Conservation (phyloP, 2,888 invertebrate species). For the Stenichneumon culpator region DNA sequence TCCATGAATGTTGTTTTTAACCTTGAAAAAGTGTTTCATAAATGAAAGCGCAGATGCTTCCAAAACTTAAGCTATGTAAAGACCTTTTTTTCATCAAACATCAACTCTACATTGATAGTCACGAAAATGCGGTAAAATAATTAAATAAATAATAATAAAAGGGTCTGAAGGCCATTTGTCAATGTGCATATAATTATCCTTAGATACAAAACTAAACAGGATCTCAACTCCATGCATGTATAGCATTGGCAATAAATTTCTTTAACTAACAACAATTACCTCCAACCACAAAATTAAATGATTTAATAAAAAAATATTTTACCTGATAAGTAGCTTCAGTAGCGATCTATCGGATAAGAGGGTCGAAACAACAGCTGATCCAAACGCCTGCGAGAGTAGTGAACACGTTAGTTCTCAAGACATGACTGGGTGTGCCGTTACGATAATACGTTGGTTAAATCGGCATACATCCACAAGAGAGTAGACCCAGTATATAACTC, state of each 20-base stretch:
- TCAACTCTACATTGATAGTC: too few relatives aligned
- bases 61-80: background rate
- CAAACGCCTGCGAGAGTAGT: constrained; percentile 83
- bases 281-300: constrained; percentile 8
- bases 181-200: too few relatives aligned
- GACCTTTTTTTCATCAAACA: background rate
- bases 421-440: constrained; percentile 68
- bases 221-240: too few relatives aligned
- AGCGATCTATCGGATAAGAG: constrained; percentile 56
- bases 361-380: constrained; percentile 72
- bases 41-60: too few relatives aligned
- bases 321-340: constrained; percentile 62
- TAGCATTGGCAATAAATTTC: too few relatives aligned
- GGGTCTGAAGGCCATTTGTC: background rate
- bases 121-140: background rate
- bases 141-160: background rate
- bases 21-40: too few relatives aligned
- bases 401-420: constrained; percentile 81
- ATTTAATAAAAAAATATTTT: constrained; percentile 3
- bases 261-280: background rate
- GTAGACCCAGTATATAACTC: constrained; percentile 70
- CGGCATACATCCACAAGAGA: constrained; percentile 66
- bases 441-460: constrained; percentile 70
- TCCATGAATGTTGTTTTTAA: too few relatives aligned
- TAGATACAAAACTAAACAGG: too few relatives aligned